Evolutionary conservation across 2,113 vertebrate species (phyloP), one percentile per base, ranked within the genome.

Genomic region (Alectura lathami): DNA sequence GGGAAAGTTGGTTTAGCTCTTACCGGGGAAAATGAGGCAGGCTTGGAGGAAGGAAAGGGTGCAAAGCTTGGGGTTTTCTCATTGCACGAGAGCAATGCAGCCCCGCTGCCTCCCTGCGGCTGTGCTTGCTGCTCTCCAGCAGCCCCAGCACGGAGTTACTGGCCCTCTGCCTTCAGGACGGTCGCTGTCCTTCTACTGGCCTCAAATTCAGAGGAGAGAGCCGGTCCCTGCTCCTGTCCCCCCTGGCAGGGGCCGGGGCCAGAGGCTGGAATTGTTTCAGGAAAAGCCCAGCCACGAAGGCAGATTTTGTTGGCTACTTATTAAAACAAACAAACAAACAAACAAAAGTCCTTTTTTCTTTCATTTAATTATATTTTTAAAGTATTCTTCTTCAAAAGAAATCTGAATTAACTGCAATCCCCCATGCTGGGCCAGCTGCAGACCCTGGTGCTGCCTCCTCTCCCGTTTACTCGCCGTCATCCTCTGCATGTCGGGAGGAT

Each of bases 191-290:
- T 67, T 50, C 42, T 16, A 6, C 60, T 68, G 34, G 24, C 43
- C 36, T 59, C 23, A 8, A 0, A 4, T 6, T 23, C 14, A 57
- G 24, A 21, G 53, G 45, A 60, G 36, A 26, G 26, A 24, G 13
- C 16, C 0, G 6, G 21, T 27, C 63, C 26, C 32, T 11, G 20
- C 13, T 24, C 32, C 0, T 4, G 12, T 30, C 12, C 40, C 14
- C 36, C 27, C 69, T 6, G 24, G 17, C 43, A 50, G 34, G 50
- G 51, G 1, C 23, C 8, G 4, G 50, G 27, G 22, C n/a, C 10
- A 10, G 56, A 5, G 32, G 43, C 17, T 50, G 76, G n/a, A 12
- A 13, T 36, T 29, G 60, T 62, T 83, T 79, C 16, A 34, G 64
- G 29, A 68, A 32, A 16, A 23, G 34, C n/a, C 43, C 83, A 32